Evolutionary conservation across 2,888 invertebrate genomes (phyloP), one percentile per base, ranked within the genome.

Genomic region (Eumerus sabulonum): DNA sequence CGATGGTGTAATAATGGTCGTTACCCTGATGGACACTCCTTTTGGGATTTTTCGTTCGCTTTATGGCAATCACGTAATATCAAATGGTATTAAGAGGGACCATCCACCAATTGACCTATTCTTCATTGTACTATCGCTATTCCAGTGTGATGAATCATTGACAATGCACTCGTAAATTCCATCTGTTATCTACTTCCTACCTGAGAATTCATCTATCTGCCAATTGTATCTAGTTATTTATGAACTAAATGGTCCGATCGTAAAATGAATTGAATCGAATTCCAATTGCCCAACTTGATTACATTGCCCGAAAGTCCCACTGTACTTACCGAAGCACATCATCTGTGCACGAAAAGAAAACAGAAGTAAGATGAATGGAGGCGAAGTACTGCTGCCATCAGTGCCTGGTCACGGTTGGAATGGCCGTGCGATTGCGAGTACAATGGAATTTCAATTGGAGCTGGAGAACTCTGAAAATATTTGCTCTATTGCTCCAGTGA

Each of bases 371-470:
- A n/a, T n/a, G 27, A 27, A 27, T 27, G 27, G 27, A 27, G 7
- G 2, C 3, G 27, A 27, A 27, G 27, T 7, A 27, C 7, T 48
- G 63, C 19, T 51, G 18, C 51, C 17, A 56, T 56, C 45, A 48
- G 35, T 38, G 45, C 48, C 56, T 62, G 76, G 76, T 77, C 66
- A 76, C 57, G 71, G 40, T 72, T 72, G 62, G 44, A 18, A n/a
- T 27, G 27, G 27, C 27, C 27, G 27, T 35, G 47, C 19, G 45
- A 40, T 42, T 45, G 27, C 13, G 57, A 62, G 17, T 54, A 14
- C 38, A 45, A 44, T 44, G 36, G 18, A 54, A 45, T 47, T 59
- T n/a, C 36, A 48, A 50, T 19, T 59, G 42, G 9, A 38, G 27
- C 51, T 54, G 17, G 18, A 56, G 45, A 7, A 27, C 64, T 76